These are phyloP conservation scores for Netelia fuscicornis DNA, from an alignment of 2,888 invertebrate genomes.

Conservation along the genomic window DNA sequence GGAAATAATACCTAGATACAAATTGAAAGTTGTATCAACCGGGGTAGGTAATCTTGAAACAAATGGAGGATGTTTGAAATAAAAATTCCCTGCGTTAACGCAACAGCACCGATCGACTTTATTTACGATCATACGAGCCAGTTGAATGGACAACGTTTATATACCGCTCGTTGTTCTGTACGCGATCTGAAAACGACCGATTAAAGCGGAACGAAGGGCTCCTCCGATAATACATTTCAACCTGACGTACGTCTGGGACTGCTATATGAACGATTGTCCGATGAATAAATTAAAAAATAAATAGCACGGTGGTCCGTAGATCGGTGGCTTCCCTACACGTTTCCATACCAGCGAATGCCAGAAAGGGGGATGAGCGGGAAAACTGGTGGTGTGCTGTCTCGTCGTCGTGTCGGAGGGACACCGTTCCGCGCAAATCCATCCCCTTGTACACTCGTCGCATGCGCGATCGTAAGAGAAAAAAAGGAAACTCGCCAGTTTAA, in stretches of 20 bases:
- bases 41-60: too few species aligned
- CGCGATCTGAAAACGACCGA: not conserved
- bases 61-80: too few species aligned
- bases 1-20: too few species aligned
- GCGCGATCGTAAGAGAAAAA: slow-evolving; percentile 2
- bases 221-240: slow-evolving; percentile 3
- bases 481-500: slow-evolving; percentile 31
- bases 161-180: not conserved
- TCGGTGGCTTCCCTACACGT: slow-evolving; percentile 14
- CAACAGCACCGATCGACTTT: too few species aligned
- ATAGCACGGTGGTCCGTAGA: slow-evolving; percentile 26
- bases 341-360: not conserved
- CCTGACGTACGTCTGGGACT: slow-evolving; percentile 18
- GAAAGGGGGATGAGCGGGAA: slow-evolving; percentile 21
- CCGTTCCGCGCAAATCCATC: not conserved
- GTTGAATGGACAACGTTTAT: not conserved
- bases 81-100: too few species aligned
- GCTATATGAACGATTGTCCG: slow-evolving; percentile 20
- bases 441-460: slow-evolving; percentile 5
- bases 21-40: too few species aligned
- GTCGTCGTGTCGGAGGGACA: slow-evolving; percentile 3
- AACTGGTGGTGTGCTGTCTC: slow-evolving; percentile 12
- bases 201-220: slow-evolving; percentile 8
- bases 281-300: slow-evolving; percentile 60
- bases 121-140: not conserved